Percentiles rank a stretch among this genome's conserved stretches.
Evolutionary conservation across 2,888 invertebrate species (phyloP).

Genomic region (Agrotis segetum): DNA sequence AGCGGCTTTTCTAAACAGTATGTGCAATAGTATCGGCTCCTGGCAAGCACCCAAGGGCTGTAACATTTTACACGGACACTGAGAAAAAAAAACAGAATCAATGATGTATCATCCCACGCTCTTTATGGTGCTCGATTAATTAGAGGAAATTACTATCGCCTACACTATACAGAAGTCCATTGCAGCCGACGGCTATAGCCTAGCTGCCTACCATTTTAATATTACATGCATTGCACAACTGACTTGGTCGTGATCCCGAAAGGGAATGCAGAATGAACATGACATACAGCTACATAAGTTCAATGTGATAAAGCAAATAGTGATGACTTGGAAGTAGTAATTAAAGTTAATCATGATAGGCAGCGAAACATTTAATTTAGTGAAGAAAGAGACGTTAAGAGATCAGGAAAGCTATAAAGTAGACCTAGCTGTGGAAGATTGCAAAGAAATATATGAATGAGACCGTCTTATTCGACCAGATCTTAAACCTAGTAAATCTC

Average conservation of each 20-base stretch:
- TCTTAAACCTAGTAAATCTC: background rate
- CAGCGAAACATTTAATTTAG: too few species aligned
- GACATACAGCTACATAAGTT: background rate
- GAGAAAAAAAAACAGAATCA: slow-evolving; percentile 14
- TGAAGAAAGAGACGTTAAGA: background rate
- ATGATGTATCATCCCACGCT: slow-evolving; percentile 38
- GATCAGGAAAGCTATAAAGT: background rate
- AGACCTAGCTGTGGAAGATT: background rate
- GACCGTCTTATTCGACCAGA: background rate
- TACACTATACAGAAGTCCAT: slow-evolving; percentile 30
- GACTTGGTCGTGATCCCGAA: background rate
- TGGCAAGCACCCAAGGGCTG: background rate
- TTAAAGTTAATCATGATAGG: too few species aligned
- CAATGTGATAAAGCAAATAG: background rate
- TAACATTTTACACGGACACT: background rate
- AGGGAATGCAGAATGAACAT: background rate
- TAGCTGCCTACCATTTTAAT: slow-evolving; percentile 18
- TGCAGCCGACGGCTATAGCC: slow-evolving; percentile 26
- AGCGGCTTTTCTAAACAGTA: too few species aligned
- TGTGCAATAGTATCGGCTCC: background rate
- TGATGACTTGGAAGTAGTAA: background rate
- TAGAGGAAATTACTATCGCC: slow-evolving; percentile 50
- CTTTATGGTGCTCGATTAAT: slow-evolving; percentile 38
- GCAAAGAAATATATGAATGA: background rate
- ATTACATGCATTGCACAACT: slow-evolving; percentile 11